Evolutionary conservation across 2,888 invertebrate species (phyloP).

Genomic region (Cerceris rybyensis): DNA sequence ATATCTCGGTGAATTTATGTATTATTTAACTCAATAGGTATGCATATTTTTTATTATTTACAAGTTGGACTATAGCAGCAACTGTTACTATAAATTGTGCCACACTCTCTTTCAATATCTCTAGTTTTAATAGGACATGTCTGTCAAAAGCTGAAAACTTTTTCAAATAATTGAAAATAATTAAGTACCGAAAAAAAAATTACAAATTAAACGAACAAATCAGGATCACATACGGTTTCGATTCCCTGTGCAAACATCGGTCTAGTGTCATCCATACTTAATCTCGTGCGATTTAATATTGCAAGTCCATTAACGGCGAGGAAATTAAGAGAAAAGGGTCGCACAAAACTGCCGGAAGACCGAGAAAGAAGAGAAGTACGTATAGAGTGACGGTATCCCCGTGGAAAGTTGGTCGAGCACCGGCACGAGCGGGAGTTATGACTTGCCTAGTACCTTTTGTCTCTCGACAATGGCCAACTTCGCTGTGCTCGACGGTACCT

Average conservation of each 20-base stretch:
- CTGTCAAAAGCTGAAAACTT: no score
- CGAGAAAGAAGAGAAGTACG: constrained; percentile 12
- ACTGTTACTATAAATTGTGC: no score
- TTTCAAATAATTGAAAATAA: no score
- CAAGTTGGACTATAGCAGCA: no score
- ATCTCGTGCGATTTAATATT: background rate
- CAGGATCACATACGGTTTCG: no score
- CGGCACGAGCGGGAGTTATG: constrained; percentile 56
- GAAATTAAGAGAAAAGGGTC: constrained; percentile 5
- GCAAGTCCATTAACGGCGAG: background rate
- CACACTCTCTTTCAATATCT: no score
- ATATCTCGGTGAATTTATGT: no score
- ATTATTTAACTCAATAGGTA: no score
- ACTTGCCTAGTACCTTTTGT: constrained; percentile 65
- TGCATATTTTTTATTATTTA: no score
- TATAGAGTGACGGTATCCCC: constrained; percentile 24
- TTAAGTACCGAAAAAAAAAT: no score
- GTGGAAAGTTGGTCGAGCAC: constrained; percentile 55
- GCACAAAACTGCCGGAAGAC: constrained; percentile 30
- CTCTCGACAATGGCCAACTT: constrained; percentile 69
- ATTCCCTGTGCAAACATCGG: background rate
- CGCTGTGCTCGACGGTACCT: constrained; percentile 21
- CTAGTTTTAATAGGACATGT: no score
- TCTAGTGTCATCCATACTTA: background rate
- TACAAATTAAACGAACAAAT: no score